Conservation (phyloP, 1,140 invertebrate species). For the Aplysia californica region DNA sequence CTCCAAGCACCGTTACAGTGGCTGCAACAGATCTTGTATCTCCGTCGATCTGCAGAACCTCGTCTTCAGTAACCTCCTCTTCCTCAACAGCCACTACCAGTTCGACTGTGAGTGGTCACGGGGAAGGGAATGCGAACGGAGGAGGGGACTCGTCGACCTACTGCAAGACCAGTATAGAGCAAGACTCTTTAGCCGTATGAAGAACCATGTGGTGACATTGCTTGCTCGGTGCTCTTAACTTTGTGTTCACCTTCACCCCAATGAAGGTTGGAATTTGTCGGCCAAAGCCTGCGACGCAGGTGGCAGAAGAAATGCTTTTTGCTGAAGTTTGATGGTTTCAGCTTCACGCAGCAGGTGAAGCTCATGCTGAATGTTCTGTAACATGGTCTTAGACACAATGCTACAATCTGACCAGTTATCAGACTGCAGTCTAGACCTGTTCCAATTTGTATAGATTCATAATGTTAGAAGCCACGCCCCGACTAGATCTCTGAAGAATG, state of each 20-base stretch:
- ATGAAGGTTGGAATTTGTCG: slow-evolving; percentile 15
- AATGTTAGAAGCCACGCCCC: too few relatives aligned
- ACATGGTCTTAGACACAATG: too few relatives aligned
- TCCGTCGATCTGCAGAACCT: too few relatives aligned
- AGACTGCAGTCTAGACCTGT: too few relatives aligned
- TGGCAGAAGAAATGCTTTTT: too few relatives aligned
- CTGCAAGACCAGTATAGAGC: slow-evolving; percentile 18
- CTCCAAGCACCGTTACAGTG: background rate
- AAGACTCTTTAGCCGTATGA: slow-evolving; percentile 19
- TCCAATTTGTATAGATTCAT: too few relatives aligned
- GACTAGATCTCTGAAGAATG: too few relatives aligned
- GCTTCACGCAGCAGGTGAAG: too few relatives aligned
- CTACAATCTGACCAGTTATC: too few relatives aligned
- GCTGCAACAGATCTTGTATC: background rate
- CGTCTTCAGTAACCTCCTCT: background rate
- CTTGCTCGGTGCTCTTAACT: background rate
- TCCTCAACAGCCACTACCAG: background rate
- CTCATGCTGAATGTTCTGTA: too few relatives aligned
- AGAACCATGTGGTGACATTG: background rate
- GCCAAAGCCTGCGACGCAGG: background rate
- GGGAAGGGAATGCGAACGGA: background rate
- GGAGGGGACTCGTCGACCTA: background rate
- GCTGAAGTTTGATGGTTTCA: too few relatives aligned
- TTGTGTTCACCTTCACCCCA: slow-evolving; percentile 20
- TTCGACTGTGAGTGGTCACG: background rate